Conservation (phyloP, 2,888 invertebrate species). For the Nomada lathburiana region DNA sequence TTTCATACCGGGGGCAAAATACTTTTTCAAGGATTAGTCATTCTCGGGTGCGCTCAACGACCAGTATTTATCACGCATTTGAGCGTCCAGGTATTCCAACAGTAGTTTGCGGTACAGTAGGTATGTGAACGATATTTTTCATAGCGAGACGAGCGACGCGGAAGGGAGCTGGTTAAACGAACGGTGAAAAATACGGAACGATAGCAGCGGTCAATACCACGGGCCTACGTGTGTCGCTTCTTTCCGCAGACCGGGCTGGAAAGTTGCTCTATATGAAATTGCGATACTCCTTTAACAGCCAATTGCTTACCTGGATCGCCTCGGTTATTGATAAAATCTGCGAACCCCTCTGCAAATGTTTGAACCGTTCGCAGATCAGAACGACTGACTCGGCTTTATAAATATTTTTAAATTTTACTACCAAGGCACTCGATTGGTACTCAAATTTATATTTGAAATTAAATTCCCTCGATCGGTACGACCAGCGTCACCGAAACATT, state of each 20-base stretch:
- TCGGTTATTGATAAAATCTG: conserved; percentile 60
- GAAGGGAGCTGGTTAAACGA: conserved; percentile 66
- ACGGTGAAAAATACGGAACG: conserved; percentile 60
- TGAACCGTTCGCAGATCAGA: too few relatives aligned
- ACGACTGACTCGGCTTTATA: too few relatives aligned
- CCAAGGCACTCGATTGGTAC: too few relatives aligned
- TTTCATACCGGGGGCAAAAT: neutral
- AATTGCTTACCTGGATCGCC: conserved; percentile 42
- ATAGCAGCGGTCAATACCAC: conserved; percentile 51
- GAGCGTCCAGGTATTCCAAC: conserved; percentile 27
- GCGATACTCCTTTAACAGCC: conserved; percentile 67
- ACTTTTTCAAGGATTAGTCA: conserved; percentile 22
- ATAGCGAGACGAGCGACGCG: conserved; percentile 66
- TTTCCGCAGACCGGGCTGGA: conserved; percentile 49
- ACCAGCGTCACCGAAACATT: too few relatives aligned
- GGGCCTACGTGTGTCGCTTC: conserved; percentile 39
- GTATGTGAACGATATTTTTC: conserved; percentile 63
- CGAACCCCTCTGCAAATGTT: neutral
- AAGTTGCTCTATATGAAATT: conserved; percentile 70
- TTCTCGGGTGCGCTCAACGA: conserved; percentile 27
- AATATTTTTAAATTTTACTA: too few relatives aligned
- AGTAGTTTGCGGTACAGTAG: conserved; percentile 22
- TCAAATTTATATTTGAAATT: too few relatives aligned
- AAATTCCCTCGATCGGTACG: too few relatives aligned
- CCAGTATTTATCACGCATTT: conserved; percentile 38